Percentiles rank a stretch among this genome's conserved stretches.
phyloP scores from a whole-genome alignment of 2,113 vertebrate species.

The Paradoxurus hermaphroditus region DNA sequence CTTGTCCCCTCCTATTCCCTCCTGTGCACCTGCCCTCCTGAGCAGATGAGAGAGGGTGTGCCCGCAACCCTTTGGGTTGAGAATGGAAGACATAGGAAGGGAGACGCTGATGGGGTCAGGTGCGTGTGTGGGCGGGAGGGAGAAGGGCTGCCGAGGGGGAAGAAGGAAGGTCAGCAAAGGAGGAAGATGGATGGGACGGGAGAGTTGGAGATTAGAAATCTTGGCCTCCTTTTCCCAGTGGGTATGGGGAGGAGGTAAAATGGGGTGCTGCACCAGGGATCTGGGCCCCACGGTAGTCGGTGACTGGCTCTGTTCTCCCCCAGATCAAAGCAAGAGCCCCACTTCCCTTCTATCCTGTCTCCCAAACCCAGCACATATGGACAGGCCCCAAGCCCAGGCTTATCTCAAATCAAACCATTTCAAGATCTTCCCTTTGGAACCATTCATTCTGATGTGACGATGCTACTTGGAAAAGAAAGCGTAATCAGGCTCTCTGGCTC shows the following conservation, averaged over 20 bases:
- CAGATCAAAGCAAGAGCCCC: neutral
- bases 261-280: neutral
- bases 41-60: neutral
- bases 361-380: slow-evolving; percentile 53
- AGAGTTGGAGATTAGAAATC: neutral
- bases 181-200: neutral
- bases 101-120: neutral
- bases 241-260: neutral
- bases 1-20: neutral
- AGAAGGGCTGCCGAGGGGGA: neutral
- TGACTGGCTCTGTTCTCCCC: neutral
- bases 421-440: slow-evolving; percentile 56
- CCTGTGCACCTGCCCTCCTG: neutral
- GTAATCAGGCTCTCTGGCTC: slow-evolving; percentile 60
- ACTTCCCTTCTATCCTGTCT: slow-evolving; percentile 36
- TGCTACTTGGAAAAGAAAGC: slow-evolving; percentile 59
- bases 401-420: slow-evolving; percentile 61
- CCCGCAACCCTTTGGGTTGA: neutral
- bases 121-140: neutral
- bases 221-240: neutral
- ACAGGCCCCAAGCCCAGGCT: slow-evolving; percentile 55
- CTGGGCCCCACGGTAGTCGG: neutral
- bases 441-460: slow-evolving; percentile 59
- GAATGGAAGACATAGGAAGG: neutral
- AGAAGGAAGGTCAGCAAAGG: neutral